phyloP scores from a whole-genome alignment of 2,888 invertebrate species.

The Agonum fuliginosum region DNA sequence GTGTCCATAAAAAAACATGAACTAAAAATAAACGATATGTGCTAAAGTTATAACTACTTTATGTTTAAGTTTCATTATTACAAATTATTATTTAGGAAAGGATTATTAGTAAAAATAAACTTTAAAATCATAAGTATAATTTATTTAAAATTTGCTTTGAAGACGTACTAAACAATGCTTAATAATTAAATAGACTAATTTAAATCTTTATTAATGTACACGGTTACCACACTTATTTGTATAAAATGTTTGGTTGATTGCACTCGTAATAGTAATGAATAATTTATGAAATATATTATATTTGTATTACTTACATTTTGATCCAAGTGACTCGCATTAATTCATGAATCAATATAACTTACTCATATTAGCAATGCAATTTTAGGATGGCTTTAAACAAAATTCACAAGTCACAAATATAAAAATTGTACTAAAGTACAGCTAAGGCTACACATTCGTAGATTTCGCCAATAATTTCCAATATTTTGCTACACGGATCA shows the following conservation, averaged over 20 bases:
- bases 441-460: slow-evolving; percentile 30
- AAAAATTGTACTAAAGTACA: slow-evolving; percentile 57
- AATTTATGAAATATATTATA: slow-evolving; percentile 59
- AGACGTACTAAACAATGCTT: slow-evolving; percentile 35
- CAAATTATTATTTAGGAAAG: too few species aligned
- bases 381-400: slow-evolving; percentile 26
- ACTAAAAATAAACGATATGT: too few species aligned
- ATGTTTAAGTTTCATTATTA: too few species aligned
- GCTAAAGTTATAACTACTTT: too few species aligned
- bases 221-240: slow-evolving; percentile 58
- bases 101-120: too few species aligned
- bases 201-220: slow-evolving; percentile 54
- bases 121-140: slow-evolving; percentile 27
- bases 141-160: slow-evolving; percentile 38
- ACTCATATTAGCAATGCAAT: slow-evolving; percentile 6
- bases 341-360: slow-evolving; percentile 2
- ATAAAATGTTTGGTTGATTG: slow-evolving; percentile 60
- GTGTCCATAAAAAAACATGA: too few species aligned
- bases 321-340: slow-evolving; percentile 37
- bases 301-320: slow-evolving; percentile 47
- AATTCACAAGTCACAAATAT: slow-evolving; percentile 54
- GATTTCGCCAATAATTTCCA: background rate
- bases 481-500: background rate
- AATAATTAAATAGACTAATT: slow-evolving; percentile 27
- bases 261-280: slow-evolving; percentile 51